Evolutionary conservation across 2,113 vertebrate species (phyloP).

Genomic region (Corythornis madagascariensis): DNA sequence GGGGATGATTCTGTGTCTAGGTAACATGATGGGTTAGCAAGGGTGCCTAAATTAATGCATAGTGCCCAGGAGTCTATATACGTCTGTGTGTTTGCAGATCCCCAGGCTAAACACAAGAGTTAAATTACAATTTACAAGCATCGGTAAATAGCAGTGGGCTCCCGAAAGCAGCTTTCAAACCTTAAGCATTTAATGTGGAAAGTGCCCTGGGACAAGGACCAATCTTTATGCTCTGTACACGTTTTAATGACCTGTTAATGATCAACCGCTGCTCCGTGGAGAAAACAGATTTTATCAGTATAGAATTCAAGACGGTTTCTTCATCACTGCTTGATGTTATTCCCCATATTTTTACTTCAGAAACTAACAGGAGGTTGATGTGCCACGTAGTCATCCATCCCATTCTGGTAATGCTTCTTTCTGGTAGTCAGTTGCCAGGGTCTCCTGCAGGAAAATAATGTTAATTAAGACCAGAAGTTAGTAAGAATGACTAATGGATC

Average conservation of each 20-base stretch:
- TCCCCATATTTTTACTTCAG: not conserved
- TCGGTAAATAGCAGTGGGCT: not conserved
- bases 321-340: not conserved
- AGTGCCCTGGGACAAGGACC: conserved; percentile 50
- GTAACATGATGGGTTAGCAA: not conserved
- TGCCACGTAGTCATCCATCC: not conserved
- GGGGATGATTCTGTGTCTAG: not conserved
- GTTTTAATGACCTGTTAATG: conserved; percentile 53
- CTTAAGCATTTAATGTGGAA: conserved; percentile 50
- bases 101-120: not conserved
- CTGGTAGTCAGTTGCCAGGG: not conserved
- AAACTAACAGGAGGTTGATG: not conserved
- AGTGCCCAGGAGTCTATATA: not conserved
- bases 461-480: not conserved
- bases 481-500: not conserved
- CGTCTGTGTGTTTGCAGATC: not conserved
- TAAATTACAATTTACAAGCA: not conserved
- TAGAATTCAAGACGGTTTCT: not conserved
- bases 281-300: not conserved
- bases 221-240: conserved; percentile 34
- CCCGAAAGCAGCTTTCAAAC: not conserved
- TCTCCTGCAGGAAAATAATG: not conserved
- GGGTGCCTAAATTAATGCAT: not conserved
- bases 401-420: not conserved
- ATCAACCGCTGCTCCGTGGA: not conserved